Conservation (phyloP, 2,888 invertebrate species). For the Crioceris asparagi region DNA sequence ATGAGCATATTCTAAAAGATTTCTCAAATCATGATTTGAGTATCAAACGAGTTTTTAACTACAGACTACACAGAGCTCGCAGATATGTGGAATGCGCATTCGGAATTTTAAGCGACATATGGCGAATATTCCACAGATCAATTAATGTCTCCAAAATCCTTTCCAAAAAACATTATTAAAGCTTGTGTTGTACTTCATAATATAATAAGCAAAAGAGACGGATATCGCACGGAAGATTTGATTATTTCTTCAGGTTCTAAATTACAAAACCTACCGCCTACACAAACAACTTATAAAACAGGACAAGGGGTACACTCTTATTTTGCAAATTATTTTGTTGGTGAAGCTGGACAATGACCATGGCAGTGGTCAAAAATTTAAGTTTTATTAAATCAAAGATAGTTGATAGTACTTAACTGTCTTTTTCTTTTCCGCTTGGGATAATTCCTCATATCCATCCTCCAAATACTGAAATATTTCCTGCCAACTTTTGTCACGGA, state of each 20-base stretch:
- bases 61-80: constrained; percentile 13
- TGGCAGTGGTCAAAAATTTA: constrained; percentile 16
- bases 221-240: constrained; percentile 12
- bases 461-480: constrained; percentile 6
- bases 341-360: constrained; percentile 13
- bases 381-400: constrained; percentile 10
- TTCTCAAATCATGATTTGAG: constrained; percentile 10
- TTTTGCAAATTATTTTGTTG: constrained; percentile 15
- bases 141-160: constrained; percentile 15
- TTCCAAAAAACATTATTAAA: constrained; percentile 17
- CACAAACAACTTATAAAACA: constrained; percentile 12
- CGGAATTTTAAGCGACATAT: constrained; percentile 16
- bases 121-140: constrained; percentile 18
- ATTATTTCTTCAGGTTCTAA: constrained; percentile 10
- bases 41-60: constrained; percentile 15
- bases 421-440: constrained; percentile 13
- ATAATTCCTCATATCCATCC: constrained; percentile 8
- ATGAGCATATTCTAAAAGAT: too few species aligned
- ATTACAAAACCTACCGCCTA: constrained; percentile 11
- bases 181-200: constrained; percentile 15
- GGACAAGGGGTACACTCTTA: constrained; percentile 10
- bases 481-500: constrained; percentile 9
- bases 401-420: constrained; percentile 10
- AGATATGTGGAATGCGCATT: constrained; percentile 18
- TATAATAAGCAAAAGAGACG: constrained; percentile 14